These are phyloP conservation scores for Drosophila leontia DNA, from an alignment of 1,140 invertebrate genomes.

Conservation along the genomic window DNA sequence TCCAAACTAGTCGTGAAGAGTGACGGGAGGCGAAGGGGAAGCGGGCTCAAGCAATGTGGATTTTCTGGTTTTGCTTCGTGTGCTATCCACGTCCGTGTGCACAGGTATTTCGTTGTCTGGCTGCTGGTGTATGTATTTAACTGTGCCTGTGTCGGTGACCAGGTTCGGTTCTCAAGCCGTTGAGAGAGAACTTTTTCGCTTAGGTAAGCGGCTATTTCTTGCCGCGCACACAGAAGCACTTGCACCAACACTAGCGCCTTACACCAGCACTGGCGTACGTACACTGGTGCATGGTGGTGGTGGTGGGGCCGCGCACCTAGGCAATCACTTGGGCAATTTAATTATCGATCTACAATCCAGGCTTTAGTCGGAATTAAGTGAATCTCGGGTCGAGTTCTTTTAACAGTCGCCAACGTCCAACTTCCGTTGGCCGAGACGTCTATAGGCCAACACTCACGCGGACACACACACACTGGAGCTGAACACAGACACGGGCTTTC, in stretches of 20 bases:
- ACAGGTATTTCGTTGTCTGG: constrained; percentile 24
- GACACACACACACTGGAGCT: constrained; percentile 22
- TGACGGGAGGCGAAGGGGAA: neutral
- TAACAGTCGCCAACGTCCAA: neutral
- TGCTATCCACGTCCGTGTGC: constrained; percentile 60
- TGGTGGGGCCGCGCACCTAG: constrained; percentile 11
- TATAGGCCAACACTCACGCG: constrained; percentile 5
- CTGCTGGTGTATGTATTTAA: constrained; percentile 21
- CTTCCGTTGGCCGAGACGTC: neutral
- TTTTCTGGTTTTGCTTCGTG: constrained; percentile 83
- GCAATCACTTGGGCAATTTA: constrained; percentile 13
- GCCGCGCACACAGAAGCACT: constrained; percentile 46
- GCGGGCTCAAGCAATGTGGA: constrained; percentile 70
- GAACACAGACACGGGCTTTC: constrained; percentile 29
- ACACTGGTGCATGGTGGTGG: constrained; percentile 50
- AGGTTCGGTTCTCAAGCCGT: constrained; percentile 64
- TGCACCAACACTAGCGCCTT: constrained; percentile 32
- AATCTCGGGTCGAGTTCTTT: neutral
- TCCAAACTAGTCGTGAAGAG: constrained; percentile 19
- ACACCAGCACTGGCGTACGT: constrained; percentile 45
- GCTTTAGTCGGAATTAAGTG: constrained; percentile 1
- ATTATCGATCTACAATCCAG: neutral
- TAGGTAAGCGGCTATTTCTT: constrained; percentile 79
- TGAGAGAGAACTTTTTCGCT: constrained; percentile 75
- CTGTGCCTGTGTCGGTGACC: constrained; percentile 36